These are phyloP conservation scores for Zaprionus ornatus DNA, from an alignment of 1,140 invertebrate species.

Conservation along the genomic window DNA sequence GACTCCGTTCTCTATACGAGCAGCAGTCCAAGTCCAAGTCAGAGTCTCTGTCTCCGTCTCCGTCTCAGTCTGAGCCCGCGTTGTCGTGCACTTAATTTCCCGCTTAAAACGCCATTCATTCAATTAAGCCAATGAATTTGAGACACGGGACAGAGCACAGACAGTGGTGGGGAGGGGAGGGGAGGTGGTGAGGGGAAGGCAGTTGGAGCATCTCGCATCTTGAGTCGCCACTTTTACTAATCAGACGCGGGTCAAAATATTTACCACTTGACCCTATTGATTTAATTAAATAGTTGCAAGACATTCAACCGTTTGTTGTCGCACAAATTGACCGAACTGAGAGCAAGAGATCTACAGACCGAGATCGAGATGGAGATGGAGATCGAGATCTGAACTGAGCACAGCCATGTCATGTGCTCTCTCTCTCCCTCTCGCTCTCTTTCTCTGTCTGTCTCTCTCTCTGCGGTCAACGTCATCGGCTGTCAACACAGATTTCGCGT, in stretches of 20 bases:
- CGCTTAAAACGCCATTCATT: conserved; percentile 83
- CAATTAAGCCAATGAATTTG: conserved; percentile 84
- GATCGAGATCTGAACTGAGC: too few relatives aligned
- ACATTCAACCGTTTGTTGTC: conserved; percentile 77
- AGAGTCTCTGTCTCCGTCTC: conserved; percentile 14
- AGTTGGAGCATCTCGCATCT: conserved; percentile 21
- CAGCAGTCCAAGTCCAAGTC: background rate
- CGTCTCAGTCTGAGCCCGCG: conserved; percentile 24
- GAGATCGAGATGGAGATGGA: background rate
- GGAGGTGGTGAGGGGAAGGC: background rate
- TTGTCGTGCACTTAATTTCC: conserved; percentile 78
- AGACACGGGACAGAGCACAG: conserved; percentile 54
- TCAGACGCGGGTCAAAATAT: conserved; percentile 84
- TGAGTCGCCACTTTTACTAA: conserved; percentile 65
- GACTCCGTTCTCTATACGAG: background rate
- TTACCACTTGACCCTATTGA: conserved; percentile 84
- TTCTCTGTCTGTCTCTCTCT: conserved; percentile 5
- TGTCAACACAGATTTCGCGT: conserved; percentile 81
- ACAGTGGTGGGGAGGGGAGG: background rate
- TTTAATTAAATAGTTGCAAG: conserved; percentile 84
- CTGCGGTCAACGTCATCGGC: conserved; percentile 48
- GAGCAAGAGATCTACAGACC: background rate
- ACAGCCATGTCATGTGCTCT: background rate
- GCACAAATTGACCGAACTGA: conserved; percentile 47
- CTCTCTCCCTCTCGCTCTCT: background rate